Base-by-base conservation (phyloP, 2,888 invertebrate species). In the Bombylius discolor region DNA sequence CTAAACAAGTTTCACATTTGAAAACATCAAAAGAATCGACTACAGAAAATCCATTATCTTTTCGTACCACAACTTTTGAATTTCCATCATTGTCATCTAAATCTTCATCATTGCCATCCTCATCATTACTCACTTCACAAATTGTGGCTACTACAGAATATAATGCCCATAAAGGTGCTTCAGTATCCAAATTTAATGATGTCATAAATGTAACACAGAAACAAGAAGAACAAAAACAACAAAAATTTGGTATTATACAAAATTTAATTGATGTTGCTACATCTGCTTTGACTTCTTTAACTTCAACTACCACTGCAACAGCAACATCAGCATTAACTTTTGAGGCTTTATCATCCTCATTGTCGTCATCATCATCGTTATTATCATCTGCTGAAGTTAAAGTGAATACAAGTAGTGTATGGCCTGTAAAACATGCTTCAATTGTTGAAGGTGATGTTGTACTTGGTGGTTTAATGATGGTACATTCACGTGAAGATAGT, bases 391-490 rank as follows among this genome's bases (percentile, higher is more conserved):
- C 34, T 6, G 54, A 54, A 36, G 49, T 54, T 44, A 31, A 49
- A 31, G 23, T 23, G 14, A 54, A 54, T 48, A 49, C 39, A 42
- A 42, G 45, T 31, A 49, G 49, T 23, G 47, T 60, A 3, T 90
- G 90, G 91, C 91, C 92, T 0, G 84, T 89, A 5, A 92, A 91
- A 66, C 81, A 86, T 66, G 89, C 91, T 64, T 89, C 92, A 0
- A 84, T 87, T 7, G 83, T 94, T 50, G 89, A 91, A 68, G 95
- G 95, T 0, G 88, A 94, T 67, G 77, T 95, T 49, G 81, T 92
- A 9, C 78, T 95, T 3, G 95, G 95, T 6, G 95, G 93, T 1
- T 76, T 95, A 50, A 94, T 95, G 90, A 95, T 95, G 90, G 87
- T 95, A 0, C 95, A 95, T 69, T 93, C 93, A 66, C 77, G 95